Evolutionary conservation across 2,113 vertebrate genomes (phyloP).

Genomic region (Microcebus tavaratra): DNA sequence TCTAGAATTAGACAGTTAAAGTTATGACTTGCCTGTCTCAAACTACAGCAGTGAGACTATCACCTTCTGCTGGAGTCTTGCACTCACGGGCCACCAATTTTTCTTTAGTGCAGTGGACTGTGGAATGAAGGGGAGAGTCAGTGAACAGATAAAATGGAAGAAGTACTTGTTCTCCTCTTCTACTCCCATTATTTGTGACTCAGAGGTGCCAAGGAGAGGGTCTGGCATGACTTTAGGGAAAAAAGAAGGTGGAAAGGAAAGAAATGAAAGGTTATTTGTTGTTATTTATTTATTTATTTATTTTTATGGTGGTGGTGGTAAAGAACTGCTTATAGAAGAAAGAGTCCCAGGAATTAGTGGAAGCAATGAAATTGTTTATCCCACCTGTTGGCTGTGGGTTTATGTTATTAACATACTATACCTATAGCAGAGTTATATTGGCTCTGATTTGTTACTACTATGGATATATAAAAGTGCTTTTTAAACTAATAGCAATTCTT

Average conservation of each 20-base stretch:
- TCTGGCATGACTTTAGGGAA: background rate
- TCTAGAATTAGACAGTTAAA: constrained; percentile 2
- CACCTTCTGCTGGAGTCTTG: background rate
- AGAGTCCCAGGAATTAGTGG: background rate
- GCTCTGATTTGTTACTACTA: background rate
- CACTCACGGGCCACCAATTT: background rate
- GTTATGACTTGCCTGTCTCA: background rate
- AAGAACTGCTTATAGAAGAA: background rate
- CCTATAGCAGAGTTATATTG: background rate
- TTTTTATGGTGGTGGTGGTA: background rate
- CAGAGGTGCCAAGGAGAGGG: background rate
- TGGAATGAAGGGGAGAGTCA: background rate
- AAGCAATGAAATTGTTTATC: background rate
- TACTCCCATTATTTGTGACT: background rate
- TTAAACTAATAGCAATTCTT: constrained; percentile 9
- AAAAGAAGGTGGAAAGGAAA: background rate
- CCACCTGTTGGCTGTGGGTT: background rate
- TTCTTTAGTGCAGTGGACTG: background rate
- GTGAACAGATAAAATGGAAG: background rate
- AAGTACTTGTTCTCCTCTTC: background rate
- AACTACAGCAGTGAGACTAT: background rate
- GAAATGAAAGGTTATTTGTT: background rate
- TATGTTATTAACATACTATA: background rate
- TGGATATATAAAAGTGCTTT: background rate
- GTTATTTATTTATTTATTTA: background rate